These are phyloP conservation scores for Actinernus sp. DNA, from an alignment of 92 coral and sea anemone species.

Conservation along the genomic window DNA sequence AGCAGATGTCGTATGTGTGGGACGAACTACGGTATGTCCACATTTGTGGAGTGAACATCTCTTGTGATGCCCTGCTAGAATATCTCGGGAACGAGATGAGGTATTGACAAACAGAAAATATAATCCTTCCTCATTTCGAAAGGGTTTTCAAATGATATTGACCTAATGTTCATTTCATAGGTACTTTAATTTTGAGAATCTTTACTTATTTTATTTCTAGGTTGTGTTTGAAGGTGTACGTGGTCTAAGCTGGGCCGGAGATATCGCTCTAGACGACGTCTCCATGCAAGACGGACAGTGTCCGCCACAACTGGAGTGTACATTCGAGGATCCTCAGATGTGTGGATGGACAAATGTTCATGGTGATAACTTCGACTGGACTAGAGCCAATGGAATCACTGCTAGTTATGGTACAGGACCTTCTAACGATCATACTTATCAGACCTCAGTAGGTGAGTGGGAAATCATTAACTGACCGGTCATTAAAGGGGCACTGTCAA, in stretches of 20 bases:
- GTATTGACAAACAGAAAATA: no score
- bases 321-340: conserved; percentile 77
- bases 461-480: no score
- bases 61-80: no score
- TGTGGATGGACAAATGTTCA: conserved; percentile 92
- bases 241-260: conserved; percentile 90
- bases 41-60: no score
- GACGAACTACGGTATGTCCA: no score
- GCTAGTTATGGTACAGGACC: conserved; percentile 95
- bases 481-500: no score
- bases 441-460: conserved; percentile 75
- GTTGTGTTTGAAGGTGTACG: conserved; percentile 93
- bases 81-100: no score
- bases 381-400: conserved; percentile 87
- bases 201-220: conserved; percentile 17
- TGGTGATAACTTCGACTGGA: conserved; percentile 98
- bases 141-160: no score
- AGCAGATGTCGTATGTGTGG: no score
- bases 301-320: conserved; percentile 83
- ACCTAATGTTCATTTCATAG: neutral
- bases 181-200: neutral
- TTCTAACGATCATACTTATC: conserved; percentile 81
- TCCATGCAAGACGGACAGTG: conserved; percentile 85
- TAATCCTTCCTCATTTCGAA: no score
- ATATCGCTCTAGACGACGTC: conserved; percentile 89